Percentiles rank a stretch among this genome's conserved stretches.
Evolutionary conservation across 2,113 vertebrate genomes (phyloP).

Genomic region (Leucopsar rothschildi): DNA sequence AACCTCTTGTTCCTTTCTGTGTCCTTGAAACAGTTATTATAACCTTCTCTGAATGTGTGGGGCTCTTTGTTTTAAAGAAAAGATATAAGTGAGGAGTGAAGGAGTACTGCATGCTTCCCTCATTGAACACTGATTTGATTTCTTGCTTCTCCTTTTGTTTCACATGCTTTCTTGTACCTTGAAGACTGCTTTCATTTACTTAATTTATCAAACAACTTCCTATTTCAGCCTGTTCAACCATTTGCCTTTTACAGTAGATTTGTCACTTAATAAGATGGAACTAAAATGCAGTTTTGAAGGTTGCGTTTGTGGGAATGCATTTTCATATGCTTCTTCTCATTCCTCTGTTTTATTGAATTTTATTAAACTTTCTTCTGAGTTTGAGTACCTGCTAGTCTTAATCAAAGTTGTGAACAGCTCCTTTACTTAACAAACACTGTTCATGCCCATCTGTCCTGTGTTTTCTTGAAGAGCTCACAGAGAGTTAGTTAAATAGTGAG

Average conservation of each 20-base stretch:
- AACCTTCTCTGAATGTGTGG: conserved; percentile 37
- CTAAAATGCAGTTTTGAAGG: background rate
- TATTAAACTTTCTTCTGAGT: background rate
- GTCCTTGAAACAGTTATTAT: conserved; percentile 57
- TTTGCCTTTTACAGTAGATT: background rate
- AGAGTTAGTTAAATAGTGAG: background rate
- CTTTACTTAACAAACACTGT: background rate
- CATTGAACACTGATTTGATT: background rate
- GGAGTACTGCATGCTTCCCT: conserved; percentile 25
- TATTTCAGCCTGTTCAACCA: background rate
- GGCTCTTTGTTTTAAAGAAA: conserved; percentile 1
- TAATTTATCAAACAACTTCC: background rate
- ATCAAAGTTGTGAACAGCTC: background rate
- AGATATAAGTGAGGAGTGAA: conserved; percentile 38
- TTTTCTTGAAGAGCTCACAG: background rate
- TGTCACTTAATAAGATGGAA: background rate
- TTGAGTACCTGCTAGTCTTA: background rate
- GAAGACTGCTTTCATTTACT: background rate
- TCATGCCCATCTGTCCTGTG: background rate
- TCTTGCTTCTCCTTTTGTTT: background rate
- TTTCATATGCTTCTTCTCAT: background rate
- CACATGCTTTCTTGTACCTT: background rate
- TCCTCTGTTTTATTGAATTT: background rate
- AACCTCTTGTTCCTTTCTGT: conserved; percentile 35
- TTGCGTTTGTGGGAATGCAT: background rate